Conservation (phyloP, 2,113 vertebrate genomes). For the Phyllopteryx taeniolatus region DNA sequence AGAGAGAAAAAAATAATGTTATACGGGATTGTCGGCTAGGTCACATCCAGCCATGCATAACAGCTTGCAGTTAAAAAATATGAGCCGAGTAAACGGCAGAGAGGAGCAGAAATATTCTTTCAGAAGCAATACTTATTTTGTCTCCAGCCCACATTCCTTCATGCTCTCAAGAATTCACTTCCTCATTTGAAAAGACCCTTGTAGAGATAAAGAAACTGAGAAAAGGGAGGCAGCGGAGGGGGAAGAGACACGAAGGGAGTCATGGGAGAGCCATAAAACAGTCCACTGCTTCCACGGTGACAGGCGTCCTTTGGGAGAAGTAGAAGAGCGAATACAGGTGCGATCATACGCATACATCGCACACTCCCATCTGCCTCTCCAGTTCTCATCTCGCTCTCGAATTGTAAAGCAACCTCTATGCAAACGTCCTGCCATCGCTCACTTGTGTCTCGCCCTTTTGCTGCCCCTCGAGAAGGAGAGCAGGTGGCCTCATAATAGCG, state of each 20-base stretch:
- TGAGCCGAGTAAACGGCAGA: conserved; percentile 22
- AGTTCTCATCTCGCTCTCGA: conserved; percentile 33
- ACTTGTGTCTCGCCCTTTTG: conserved; percentile 31
- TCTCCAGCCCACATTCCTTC: conserved; percentile 49
- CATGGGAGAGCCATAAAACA: conserved; percentile 65
- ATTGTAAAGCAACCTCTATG: conserved; percentile 28
- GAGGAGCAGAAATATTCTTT: conserved; percentile 30
- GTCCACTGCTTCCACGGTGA: conserved; percentile 65
- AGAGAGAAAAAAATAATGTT: conserved; percentile 37
- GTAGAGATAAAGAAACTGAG: conserved; percentile 51
- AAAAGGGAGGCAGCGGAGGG: conserved; percentile 32
- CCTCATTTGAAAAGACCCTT: conserved; percentile 35
- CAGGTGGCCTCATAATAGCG: conserved; percentile 47
- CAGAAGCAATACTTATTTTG: conserved; percentile 50
- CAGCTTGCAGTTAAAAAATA: conserved; percentile 44
- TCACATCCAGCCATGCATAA: conserved; percentile 38
- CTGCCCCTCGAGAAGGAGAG: conserved; percentile 26
- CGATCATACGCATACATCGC: conserved; percentile 63
- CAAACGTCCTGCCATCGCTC: conserved; percentile 27
- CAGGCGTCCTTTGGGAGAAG: conserved; percentile 61
- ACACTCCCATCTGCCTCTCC: conserved; percentile 44
- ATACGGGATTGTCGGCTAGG: conserved; percentile 53
- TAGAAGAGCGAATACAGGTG: conserved; percentile 59
- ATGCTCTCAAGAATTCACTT: conserved; percentile 43
- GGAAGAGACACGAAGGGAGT: conserved; percentile 21